Percentiles rank a stretch among this genome's conserved stretches.
phyloP scores from a whole-genome alignment of 2,888 invertebrate genomes.

The Amphipyra berbera region DNA sequence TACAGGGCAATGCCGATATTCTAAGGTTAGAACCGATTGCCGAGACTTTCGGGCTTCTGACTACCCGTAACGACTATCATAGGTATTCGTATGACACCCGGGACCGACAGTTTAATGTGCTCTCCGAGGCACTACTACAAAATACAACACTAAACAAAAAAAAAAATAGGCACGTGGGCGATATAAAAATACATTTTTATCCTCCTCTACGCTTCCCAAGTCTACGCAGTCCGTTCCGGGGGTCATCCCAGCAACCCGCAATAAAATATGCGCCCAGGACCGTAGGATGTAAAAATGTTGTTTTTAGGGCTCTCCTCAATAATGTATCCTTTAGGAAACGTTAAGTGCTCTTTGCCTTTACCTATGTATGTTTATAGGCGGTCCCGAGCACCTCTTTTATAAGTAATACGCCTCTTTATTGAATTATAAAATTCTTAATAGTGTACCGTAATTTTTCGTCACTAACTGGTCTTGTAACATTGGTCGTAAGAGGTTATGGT shows the following conservation, averaged over 20 bases:
- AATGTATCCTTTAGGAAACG: constrained; percentile 85
- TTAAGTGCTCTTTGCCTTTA: constrained; percentile 80
- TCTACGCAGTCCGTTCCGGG: constrained; percentile 77
- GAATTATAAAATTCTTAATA: constrained; percentile 60
- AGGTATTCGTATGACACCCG: no score
- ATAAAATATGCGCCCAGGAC: constrained; percentile 87
- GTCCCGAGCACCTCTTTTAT: constrained; percentile 53
- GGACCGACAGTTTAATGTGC: no score
- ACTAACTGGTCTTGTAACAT: constrained; percentile 20
- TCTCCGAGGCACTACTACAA: background rate
- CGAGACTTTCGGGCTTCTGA: no score
- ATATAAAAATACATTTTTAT: constrained; percentile 9
- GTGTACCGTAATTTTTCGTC: constrained; percentile 53
- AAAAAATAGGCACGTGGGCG: background rate
- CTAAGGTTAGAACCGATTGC: no score
- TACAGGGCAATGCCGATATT: no score
- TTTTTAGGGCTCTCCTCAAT: constrained; percentile 85
- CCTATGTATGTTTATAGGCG: constrained; percentile 67
- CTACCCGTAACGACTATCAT: no score
- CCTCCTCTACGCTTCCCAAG: constrained; percentile 59
- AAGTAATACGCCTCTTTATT: constrained; percentile 56
- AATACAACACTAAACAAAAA: background rate
- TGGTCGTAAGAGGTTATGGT: constrained; percentile 21
- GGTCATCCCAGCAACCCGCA: constrained; percentile 86
- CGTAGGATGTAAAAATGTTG: constrained; percentile 88